phyloP scores from a whole-genome alignment of 1,140 invertebrate species.

The Drosophila lacteicornis region DNA sequence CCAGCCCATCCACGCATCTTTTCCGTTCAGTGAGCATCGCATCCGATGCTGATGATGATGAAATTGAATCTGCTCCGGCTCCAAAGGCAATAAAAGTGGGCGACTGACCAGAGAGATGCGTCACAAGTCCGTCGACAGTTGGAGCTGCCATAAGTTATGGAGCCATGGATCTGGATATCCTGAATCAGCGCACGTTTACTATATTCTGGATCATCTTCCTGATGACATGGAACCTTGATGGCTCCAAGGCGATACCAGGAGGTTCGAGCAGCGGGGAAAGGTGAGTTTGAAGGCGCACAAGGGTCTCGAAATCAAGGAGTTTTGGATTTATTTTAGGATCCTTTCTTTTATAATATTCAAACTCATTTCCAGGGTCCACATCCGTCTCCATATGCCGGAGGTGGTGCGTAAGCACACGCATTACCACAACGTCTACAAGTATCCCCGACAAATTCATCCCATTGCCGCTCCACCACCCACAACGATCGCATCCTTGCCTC shows the following conservation, averaged over 20 bases:
- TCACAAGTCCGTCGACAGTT: constrained; percentile 69
- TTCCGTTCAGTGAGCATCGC: constrained; percentile 38
- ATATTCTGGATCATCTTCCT: constrained; percentile 17
- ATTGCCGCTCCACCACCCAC: constrained; percentile 12
- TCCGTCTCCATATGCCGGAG: constrained; percentile 79
- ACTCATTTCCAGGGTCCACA: constrained; percentile 62
- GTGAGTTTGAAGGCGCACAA: constrained; percentile 16
- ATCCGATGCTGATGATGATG: constrained; percentile 25
- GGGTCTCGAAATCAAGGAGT: neutral
- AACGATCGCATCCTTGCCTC: constrained; percentile 13
- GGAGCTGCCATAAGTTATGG: constrained; percentile 42
- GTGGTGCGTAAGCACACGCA: constrained; percentile 72
- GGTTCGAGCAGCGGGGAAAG: constrained; percentile 56
- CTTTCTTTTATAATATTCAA: neutral
- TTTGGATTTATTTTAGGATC: neutral
- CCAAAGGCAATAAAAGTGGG: constrained; percentile 75
- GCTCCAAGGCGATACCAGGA: constrained; percentile 23
- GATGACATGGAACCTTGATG: constrained; percentile 13
- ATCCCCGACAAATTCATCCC: constrained; percentile 26
- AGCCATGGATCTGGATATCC: constrained; percentile 50
- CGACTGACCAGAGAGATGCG: constrained; percentile 58
- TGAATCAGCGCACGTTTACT: constrained; percentile 17
- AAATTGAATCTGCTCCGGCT: constrained; percentile 41
- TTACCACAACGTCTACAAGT: constrained; percentile 71
- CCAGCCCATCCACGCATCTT: constrained; percentile 13